These are phyloP conservation scores for Melanostoma scalare DNA, from an alignment of 2,888 invertebrate genomes.

Conservation along the genomic window DNA sequence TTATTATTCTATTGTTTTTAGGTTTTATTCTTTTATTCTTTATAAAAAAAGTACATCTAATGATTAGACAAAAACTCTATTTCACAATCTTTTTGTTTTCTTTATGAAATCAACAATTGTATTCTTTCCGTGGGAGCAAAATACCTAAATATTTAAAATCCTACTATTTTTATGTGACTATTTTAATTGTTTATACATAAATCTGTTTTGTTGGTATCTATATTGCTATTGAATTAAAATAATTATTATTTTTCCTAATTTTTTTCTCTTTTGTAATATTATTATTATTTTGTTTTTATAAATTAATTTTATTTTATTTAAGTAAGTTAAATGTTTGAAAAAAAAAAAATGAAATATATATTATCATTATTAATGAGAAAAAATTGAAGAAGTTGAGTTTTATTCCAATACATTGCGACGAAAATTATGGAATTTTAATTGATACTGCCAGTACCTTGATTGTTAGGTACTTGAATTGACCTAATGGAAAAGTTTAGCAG, in stretches of 20 bases:
- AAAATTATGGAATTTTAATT: not conserved
- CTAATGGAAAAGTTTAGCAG: too few relatives aligned
- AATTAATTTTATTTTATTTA: slow-evolving; percentile 71
- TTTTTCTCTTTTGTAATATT: slow-evolving; percentile 37
- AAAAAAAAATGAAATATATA: slow-evolving; percentile 68
- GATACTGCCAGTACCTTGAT: not conserved
- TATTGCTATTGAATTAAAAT: slow-evolving; percentile 40
- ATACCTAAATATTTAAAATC: slow-evolving; percentile 28
- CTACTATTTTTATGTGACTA: slow-evolving; percentile 35
- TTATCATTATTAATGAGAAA: slow-evolving; percentile 72
- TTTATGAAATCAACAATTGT: slow-evolving; percentile 1
- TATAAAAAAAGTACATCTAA: slow-evolving; percentile 10
- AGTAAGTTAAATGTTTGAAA: slow-evolving; percentile 71
- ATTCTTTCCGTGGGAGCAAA: slow-evolving; percentile 30
- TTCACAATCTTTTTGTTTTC: slow-evolving; percentile 24
- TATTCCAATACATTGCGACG: slow-evolving; percentile 2
- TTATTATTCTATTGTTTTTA: slow-evolving; percentile 17
- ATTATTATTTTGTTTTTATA: slow-evolving; percentile 59
- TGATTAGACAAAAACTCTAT: slow-evolving; percentile 15
- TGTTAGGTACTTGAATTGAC: too few relatives aligned
- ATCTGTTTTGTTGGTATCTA: slow-evolving; percentile 56
- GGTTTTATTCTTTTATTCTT: slow-evolving; percentile 24
- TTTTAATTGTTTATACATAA: slow-evolving; percentile 26
- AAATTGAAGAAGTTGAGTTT: slow-evolving; percentile 57
- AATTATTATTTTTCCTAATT: slow-evolving; percentile 30